Base-by-base conservation (phyloP, 1,140 invertebrate species). In the Metaphire vulgaris region DNA sequence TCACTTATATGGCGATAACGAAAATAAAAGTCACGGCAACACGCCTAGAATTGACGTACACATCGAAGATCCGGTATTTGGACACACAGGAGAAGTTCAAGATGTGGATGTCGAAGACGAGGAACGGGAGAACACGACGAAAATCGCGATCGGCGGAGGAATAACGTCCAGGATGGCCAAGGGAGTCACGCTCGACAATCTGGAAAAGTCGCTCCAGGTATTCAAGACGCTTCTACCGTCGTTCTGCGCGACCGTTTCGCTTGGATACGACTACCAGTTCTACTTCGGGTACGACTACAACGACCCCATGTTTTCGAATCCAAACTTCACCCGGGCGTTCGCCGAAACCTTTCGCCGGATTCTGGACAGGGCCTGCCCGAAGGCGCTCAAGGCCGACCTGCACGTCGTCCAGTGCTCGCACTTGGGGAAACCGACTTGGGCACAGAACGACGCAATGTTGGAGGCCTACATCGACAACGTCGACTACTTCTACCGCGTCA, bases 371-470 rank as follows among this genome's bases (percentile, higher is more conserved):
- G 26, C 1, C 32, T 71, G 69, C 16, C 1, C 28, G 0, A 29
- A 71, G 12, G 15, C 26, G 2, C 69, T 71, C 26, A n/a, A 16
- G 0, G 6, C 32, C 0, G 6, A 1, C 32, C 69, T 71, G 31
- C 69, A 71, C 33, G 30, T 71, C 32, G 69, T 71, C 29, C 31
- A 71, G 69, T 71, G 69, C 69, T 32, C 14, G 2, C 69, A 71
- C 16, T 0, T 32, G 28, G n/a, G 33, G 6, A 71, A 71, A 71
- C 69, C 69, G 6, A 33, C 69, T 33, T 71, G 69, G 69, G 69
- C 69, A n/a, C 69, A 71, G 69, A 71, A 71, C 21, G 69, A 71
- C 28, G 69, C 69, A 14, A 71, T 71, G 69, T 32, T 71, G 30
- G 69, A 71, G n/a, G 69, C 69, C 69, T 71, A 71, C 29, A 26